Base-by-base conservation (phyloP, 2,888 invertebrate species). In the Mythimna ferrago region DNA sequence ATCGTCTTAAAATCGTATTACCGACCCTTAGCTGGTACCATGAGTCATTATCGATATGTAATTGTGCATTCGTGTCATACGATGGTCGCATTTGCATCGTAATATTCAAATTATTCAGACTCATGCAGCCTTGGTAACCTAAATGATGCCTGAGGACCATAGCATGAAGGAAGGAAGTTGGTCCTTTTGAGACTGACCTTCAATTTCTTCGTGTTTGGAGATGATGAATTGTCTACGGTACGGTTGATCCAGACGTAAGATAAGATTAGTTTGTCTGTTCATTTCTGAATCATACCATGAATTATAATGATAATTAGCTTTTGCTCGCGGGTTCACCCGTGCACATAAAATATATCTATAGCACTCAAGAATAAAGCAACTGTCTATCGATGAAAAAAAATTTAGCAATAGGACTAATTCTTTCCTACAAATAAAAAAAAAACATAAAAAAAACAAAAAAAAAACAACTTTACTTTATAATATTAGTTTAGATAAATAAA, bases 11-110 rank as follows among this genome's bases (percentile, higher is more conserved):
- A 62, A 56, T 64, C 71, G 26, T 68, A 85, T 85, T 80, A 76
- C 67, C 71, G 32, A 71, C 60, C 60, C 66, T 77, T 66, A 73
- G 67, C 54, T 58, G 53, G 16, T 38, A 65, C 53, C 63, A 67
- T 77, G 83, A 84, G 60, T 84, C 82, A 80, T 76, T 73, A 69
- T 76, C 48, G 57, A 67, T 16, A 69, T 80, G 65, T 77, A 70
- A 80, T 86, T 82, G 70, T 75, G 79, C 75, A 85, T 84, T 86
- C 86, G 75, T 63, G 64, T 81, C 85, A 77, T 77, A 71, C 53
- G 57, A 56, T 72, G 66, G 51, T 53, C 56, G n/a, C 72, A 84
- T 83, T 83, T 76, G 79, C 75, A 86, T 85, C 56, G n/a, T 66
- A 70, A 82, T 82, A 81, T 86, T 86, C 38, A 83, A 86, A 82